These are phyloP conservation scores for Glandiceps talaboti DNA, from an alignment of 53 echinoderm and acorn worm genomes.

Conservation along the genomic window DNA sequence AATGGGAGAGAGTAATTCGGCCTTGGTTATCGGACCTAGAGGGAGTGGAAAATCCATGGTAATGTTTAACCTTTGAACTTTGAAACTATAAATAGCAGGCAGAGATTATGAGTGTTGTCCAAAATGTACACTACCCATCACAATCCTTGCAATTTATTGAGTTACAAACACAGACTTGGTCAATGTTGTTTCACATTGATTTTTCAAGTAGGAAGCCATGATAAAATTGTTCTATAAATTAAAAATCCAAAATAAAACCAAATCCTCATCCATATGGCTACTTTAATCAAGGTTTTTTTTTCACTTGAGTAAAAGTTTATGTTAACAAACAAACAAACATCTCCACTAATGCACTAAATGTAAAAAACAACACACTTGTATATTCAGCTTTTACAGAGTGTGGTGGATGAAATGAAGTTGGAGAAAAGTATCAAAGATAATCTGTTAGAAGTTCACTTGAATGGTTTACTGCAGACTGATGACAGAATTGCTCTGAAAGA, in stretches of 20 bases:
- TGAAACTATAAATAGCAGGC: neutral
- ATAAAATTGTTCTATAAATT: too few species aligned
- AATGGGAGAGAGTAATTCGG: slow-evolving; percentile 76
- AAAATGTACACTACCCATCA: neutral
- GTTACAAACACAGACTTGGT: too few species aligned
- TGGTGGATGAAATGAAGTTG: slow-evolving; percentile 39
- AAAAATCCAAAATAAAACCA: too few species aligned
- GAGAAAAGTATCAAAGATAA: slow-evolving; percentile 33
- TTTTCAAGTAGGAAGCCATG: too few species aligned
- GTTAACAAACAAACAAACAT: too few species aligned
- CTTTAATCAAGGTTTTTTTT: neutral
- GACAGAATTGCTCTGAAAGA: slow-evolving; percentile 86
- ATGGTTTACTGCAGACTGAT: slow-evolving; percentile 87
- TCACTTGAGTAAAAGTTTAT: too few species aligned
- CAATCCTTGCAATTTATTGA: too few species aligned
- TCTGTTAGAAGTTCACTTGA: slow-evolving; percentile 46
- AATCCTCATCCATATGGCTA: too few species aligned
- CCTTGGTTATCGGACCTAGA: slow-evolving; percentile 64
- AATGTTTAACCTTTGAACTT: too few species aligned
- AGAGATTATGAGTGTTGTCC: neutral
- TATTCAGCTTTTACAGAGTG: slow-evolving; percentile 54
- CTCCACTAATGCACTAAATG: too few species aligned
- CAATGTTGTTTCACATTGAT: too few species aligned
- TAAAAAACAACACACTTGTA: too few species aligned
- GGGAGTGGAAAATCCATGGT: slow-evolving; percentile 90